Conservation (phyloP, 2,888 invertebrate species). For the Catonia carolina region DNA sequence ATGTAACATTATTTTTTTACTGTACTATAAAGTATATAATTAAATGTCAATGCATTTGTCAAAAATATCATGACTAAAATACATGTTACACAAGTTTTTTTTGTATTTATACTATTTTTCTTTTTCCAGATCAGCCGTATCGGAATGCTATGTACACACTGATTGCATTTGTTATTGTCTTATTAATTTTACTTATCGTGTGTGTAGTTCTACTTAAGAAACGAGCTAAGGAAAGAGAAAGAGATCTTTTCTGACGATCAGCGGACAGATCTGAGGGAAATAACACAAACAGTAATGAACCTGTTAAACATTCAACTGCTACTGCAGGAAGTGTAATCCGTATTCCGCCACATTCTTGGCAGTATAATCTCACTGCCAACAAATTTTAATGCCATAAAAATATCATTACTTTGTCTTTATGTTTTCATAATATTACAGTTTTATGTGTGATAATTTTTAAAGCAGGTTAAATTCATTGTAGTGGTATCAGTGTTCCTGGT, state of each 20-base stretch:
- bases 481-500: too few relatives aligned
- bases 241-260: conserved; percentile 38
- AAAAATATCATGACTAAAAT: too few relatives aligned
- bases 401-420: too few relatives aligned
- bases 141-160: conserved; percentile 56
- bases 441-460: too few relatives aligned
- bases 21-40: too few relatives aligned
- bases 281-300: conserved; percentile 21
- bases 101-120: too few relatives aligned
- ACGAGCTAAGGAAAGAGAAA: conserved; percentile 41
- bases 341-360: conserved; percentile 30
- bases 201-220: conserved; percentile 49
- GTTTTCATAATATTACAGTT: too few relatives aligned
- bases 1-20: too few relatives aligned
- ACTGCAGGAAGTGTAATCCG: conserved; percentile 17
- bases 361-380: conserved; percentile 30
- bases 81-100: too few relatives aligned
- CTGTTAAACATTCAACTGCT: conserved; percentile 21
- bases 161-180: conserved; percentile 48
- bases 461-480: too few relatives aligned
- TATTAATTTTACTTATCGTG: conserved; percentile 47
- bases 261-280: conserved; percentile 27
- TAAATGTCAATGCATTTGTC: too few relatives aligned
- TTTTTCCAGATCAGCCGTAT: conserved; percentile 41
- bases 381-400: conserved; percentile 26